Conservation (phyloP, 1,140 invertebrate species). For the Bradysia coprophila region DNA sequence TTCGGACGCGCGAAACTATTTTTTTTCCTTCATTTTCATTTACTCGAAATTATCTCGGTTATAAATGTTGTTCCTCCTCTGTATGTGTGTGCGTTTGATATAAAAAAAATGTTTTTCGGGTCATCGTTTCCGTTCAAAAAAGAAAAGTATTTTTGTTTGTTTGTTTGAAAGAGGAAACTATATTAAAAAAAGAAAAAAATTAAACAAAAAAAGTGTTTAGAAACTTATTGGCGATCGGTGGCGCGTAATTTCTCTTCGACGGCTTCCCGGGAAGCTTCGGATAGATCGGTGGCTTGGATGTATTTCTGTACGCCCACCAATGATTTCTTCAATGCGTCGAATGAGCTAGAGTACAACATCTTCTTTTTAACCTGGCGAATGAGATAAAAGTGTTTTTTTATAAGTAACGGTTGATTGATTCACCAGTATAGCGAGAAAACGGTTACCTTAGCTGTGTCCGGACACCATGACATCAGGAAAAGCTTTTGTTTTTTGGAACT, state of each 20-base stretch:
- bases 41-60: too few relatives aligned
- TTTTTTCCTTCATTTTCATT: too few relatives aligned
- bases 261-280: slow-evolving; percentile 76
- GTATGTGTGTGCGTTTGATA: neutral
- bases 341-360: slow-evolving; percentile 97
- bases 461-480: slow-evolving; percentile 94
- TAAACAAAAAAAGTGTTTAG: neutral
- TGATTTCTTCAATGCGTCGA: slow-evolving; percentile 89
- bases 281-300: slow-evolving; percentile 86
- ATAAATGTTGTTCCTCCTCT: neutral
- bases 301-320: slow-evolving; percentile 91
- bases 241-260: slow-evolving; percentile 83
- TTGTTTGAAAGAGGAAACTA: neutral
- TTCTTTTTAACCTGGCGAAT: slow-evolving; percentile 72
- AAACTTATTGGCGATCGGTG: slow-evolving; percentile 69
- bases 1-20: too few relatives aligned
- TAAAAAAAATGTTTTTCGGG: neutral
- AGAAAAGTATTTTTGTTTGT: neutral
- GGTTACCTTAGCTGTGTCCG: slow-evolving; percentile 69
- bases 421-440: too few relatives aligned
- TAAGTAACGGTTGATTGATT: too few relatives aligned
- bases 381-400: neutral
- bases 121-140: neutral
- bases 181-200: neutral
- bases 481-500: slow-evolving; percentile 89